Base-by-base conservation (phyloP, 92 coral and sea anemone genomes). In the Hydrozoanthus gracilis region DNA sequence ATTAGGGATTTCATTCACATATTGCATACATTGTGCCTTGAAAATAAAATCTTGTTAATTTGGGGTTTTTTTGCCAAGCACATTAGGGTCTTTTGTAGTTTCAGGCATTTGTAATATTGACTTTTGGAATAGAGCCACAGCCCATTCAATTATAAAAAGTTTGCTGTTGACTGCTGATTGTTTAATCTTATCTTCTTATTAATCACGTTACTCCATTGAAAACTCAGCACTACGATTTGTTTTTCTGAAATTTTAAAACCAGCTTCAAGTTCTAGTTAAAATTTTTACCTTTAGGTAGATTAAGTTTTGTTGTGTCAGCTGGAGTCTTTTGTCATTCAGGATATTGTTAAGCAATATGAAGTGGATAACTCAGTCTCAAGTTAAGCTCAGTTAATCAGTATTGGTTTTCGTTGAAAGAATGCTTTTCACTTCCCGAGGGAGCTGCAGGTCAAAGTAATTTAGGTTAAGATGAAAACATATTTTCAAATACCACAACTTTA, bases 351-450 rank as follows among this genome's bases (percentile, higher is more conserved):
- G 5, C 65, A 58, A 58, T 58, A 58, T 58, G 65, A 14, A 58
- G 65, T 58, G 65, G 65, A 58, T 58, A 58, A 58, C 65, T 58
- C 65, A 58, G 65, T 58, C 65, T 58, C 65, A 58, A 58, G 65
- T 58, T 58, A 58, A 58, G 65, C 65, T 58, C 65, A 58, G 65
- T 58, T 58, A 58, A 58, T 58, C 65, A 58, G 65, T 58, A 58
- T 58, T 58, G 65, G 65, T 58, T 58, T 58, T 58, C 65, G 65
- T 58, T 58, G 65, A 58, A 58, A 58, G 65, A 58, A 58, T 58
- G 5, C 65, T 58, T 58, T 58, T 58, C 65, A 58, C 65, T 58
- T 58, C 65, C 65, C 65, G 65, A 58, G 65, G 65, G 65, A 58
- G 65, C 65, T 58, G 65, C 65, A 58, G 65, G 65, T 58, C 65